A percentile compares a stretch with the other conserved stretches of the same genome.
phyloP scores from a whole-genome alignment of 2,113 vertebrate genomes.

The Crotalus horridus region DNA sequence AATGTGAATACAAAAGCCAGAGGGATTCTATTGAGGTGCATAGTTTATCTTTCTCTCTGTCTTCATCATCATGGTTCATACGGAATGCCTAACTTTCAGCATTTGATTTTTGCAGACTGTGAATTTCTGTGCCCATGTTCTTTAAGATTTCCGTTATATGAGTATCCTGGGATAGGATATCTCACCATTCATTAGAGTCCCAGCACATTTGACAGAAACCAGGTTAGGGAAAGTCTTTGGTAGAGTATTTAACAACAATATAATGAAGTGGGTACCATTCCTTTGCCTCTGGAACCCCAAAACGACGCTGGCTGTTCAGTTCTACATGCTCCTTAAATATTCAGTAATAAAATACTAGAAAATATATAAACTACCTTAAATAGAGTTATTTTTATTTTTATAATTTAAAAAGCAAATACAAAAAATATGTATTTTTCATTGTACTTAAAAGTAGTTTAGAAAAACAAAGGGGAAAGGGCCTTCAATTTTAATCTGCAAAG shows the following conservation, averaged over 20 bases:
- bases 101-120: background rate
- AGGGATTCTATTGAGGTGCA: background rate
- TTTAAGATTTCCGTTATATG: background rate
- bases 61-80: background rate
- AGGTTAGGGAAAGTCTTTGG: background rate
- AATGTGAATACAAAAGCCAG: background rate
- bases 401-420: background rate
- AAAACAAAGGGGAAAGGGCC: no score
- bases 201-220: background rate
- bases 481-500: background rate
- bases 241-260: background rate
- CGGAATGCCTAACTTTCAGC: background rate
- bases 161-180: background rate
- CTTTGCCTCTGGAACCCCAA: background rate
- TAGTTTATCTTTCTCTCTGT: background rate
- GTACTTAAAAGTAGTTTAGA: background rate
- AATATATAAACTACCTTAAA: background rate
- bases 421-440: background rate
- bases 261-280: background rate
- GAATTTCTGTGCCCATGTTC: background rate
- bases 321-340: background rate
- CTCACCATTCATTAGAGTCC: background rate
- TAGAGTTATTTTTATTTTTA: background rate
- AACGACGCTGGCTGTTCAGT: background rate
- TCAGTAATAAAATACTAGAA: background rate